phyloP scores from a whole-genome alignment of 2,888 invertebrate species.

The Gymnosoma rotundatum region DNA sequence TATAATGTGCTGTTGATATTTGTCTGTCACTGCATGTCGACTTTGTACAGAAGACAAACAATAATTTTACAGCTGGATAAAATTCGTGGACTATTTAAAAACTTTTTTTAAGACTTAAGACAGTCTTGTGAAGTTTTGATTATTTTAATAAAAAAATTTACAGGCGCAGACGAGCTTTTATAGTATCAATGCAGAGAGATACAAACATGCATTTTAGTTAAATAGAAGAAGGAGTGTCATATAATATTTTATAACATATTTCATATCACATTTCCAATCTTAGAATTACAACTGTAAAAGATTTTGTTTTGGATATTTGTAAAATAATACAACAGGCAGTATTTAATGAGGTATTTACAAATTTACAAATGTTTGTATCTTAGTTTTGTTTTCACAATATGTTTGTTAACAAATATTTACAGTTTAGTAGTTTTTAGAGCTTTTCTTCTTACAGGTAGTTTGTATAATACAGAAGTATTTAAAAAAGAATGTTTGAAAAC shows the following conservation, averaged over 20 bases:
- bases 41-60: constrained; percentile 64
- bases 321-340: constrained; percentile 47
- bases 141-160: not conserved
- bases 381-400: not conserved
- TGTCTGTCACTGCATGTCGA: constrained; percentile 50
- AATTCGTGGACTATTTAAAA: constrained; percentile 65
- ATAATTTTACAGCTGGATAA: constrained; percentile 71
- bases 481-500: constrained; percentile 75
- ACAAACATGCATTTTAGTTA: constrained; percentile 67
- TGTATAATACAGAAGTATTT: constrained; percentile 51
- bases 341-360: constrained; percentile 50
- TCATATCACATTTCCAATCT: constrained; percentile 20
- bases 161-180: constrained; percentile 11
- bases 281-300: constrained; percentile 5
- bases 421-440: constrained; percentile 41
- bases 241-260: constrained; percentile 35
- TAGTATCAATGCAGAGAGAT: constrained; percentile 31
- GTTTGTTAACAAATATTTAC: constrained; percentile 59
- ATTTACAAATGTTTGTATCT: constrained; percentile 23
- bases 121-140: not conserved
- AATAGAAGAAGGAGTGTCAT: constrained; percentile 48
- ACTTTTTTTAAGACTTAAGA: not conserved
- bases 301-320: not conserved
- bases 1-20: constrained; percentile 6
- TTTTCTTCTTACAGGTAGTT: constrained; percentile 15